Percentiles rank a stretch among this genome's conserved stretches.
phyloP scores from a whole-genome alignment of 2,888 invertebrate species.

The Cosmia trapezina region DNA sequence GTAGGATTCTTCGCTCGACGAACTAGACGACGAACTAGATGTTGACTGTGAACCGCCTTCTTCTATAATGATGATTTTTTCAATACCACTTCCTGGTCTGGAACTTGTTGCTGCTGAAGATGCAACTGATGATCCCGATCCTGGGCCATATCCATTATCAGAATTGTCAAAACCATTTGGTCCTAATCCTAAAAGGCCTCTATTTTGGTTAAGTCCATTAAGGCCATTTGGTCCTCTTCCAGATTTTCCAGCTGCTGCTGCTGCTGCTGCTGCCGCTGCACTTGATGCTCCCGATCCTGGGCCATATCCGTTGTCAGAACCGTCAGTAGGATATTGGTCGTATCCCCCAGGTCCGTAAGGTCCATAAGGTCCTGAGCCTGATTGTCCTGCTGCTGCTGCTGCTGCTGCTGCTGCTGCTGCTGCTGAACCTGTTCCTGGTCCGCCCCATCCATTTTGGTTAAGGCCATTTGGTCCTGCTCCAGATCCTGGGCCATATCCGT shows the following conservation, averaged over 20 bases:
- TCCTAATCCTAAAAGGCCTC: neutral
- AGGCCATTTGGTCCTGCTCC: neutral
- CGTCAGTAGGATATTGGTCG: too few species aligned
- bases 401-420: neutral
- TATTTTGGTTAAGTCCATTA: neutral
- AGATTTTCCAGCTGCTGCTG: neutral
- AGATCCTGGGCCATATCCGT: too few species aligned
- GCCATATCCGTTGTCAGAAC: too few species aligned
- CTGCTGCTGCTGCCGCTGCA: too few species aligned
- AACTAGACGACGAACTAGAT: constrained; percentile 1
- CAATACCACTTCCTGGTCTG: too few species aligned
- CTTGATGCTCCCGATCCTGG: neutral
- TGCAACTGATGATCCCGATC: neutral
- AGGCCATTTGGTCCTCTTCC: neutral
- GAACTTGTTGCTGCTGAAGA: neutral
- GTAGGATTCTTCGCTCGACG: neutral
- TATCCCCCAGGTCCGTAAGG: too few species aligned
- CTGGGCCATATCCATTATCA: constrained; percentile 6
- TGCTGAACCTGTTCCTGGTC: neutral
- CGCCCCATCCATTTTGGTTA: neutral
- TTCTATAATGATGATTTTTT: constrained; percentile 23
- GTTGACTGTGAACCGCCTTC: neutral
- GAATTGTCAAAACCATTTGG: too few species aligned
- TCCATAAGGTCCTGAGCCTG: too few species aligned
- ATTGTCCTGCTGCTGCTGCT: too few species aligned